phyloP scores from a whole-genome alignment of 2,888 invertebrate genomes.

The Acleris emargana region DNA sequence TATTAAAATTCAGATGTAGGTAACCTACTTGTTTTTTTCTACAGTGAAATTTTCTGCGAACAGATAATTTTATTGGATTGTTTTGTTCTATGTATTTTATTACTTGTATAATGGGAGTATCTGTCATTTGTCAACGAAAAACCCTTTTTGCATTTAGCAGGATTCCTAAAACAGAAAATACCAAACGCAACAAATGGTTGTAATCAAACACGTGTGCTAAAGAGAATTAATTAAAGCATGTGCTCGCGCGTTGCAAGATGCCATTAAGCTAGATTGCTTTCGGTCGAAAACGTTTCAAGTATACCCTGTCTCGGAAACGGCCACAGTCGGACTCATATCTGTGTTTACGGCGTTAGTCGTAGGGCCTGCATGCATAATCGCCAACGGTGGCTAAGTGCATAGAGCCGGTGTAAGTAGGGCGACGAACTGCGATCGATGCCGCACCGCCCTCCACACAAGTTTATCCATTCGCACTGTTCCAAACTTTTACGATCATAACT shows the following conservation, averaged over 20 bases:
- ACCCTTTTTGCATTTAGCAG: not conserved
- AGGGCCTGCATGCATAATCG: slow-evolving; percentile 36
- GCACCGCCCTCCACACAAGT: slow-evolving; percentile 75
- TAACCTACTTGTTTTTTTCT: too few relatives aligned
- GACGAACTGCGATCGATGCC: slow-evolving; percentile 82
- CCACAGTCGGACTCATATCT: slow-evolving; percentile 23
- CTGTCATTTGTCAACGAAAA: not conserved
- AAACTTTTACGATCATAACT: slow-evolving; percentile 77
- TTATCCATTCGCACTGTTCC: slow-evolving; percentile 78
- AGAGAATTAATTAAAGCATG: slow-evolving; percentile 26
- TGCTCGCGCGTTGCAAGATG: slow-evolving; percentile 4
- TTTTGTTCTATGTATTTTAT: slow-evolving; percentile 17
- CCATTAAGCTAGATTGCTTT: slow-evolving; percentile 24
- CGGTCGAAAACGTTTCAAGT: slow-evolving; percentile 12
- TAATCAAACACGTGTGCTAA: slow-evolving; percentile 19
- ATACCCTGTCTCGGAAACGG: slow-evolving; percentile 19
- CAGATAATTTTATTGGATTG: slow-evolving; percentile 24
- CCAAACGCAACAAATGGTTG: not conserved
- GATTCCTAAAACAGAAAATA: not conserved
- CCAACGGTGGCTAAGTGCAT: slow-evolving; percentile 62
- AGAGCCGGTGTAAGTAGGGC: slow-evolving; percentile 78
- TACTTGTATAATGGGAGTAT: not conserved
- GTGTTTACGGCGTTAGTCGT: slow-evolving; percentile 22
- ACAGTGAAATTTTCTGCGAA: not conserved
- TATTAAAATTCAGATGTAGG: too few relatives aligned